A percentile compares a stretch with the other conserved stretches of the same genome.
Evolutionary conservation across 30 jellyfish, hydroid and myxozoan species (phyloP).

Genomic region (Aurelia aurita): DNA sequence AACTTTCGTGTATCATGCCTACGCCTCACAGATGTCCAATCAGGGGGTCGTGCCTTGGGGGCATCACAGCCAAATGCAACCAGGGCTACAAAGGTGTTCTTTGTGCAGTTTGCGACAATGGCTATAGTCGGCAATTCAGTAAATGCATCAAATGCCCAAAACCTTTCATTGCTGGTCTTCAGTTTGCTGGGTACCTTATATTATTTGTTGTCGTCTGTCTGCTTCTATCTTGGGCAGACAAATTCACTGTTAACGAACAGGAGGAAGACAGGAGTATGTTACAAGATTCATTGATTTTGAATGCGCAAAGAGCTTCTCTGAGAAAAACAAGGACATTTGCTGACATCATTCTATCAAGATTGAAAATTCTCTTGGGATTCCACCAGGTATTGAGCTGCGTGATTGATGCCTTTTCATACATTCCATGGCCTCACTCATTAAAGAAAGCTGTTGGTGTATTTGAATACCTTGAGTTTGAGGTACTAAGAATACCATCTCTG

Average conservation of each 20-base stretch:
- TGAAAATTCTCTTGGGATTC: conserved; percentile 57
- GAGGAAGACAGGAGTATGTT: neutral
- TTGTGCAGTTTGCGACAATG: conserved; percentile 56
- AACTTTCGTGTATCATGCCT: conserved; percentile 27
- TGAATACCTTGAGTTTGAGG: conserved; percentile 19
- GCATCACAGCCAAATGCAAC: conserved; percentile 26
- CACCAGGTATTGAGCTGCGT: conserved; percentile 40
- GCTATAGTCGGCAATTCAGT: conserved; percentile 30
- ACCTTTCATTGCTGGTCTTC: conserved; percentile 7
- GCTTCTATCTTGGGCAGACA: conserved; percentile 26
- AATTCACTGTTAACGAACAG: neutral
- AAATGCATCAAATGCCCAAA: conserved; percentile 44
- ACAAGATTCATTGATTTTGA: too few relatives aligned
- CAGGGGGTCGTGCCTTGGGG: conserved; percentile 62
- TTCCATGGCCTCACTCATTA: conserved; percentile 50
- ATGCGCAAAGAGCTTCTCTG: too few relatives aligned
- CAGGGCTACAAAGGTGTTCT: conserved; percentile 46
- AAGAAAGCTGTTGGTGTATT: neutral
- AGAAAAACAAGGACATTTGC: conserved; percentile 35
- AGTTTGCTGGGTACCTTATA: conserved; percentile 8
- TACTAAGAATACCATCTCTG: conserved; percentile 33
- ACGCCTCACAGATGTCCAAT: conserved; percentile 43
- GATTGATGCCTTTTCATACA: conserved; percentile 4
- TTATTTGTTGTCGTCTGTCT: conserved; percentile 24
- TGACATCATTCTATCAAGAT: conserved; percentile 31